phyloP scores from a whole-genome alignment of 2,888 invertebrate genomes.

The Trissoscelio sp. region DNA sequence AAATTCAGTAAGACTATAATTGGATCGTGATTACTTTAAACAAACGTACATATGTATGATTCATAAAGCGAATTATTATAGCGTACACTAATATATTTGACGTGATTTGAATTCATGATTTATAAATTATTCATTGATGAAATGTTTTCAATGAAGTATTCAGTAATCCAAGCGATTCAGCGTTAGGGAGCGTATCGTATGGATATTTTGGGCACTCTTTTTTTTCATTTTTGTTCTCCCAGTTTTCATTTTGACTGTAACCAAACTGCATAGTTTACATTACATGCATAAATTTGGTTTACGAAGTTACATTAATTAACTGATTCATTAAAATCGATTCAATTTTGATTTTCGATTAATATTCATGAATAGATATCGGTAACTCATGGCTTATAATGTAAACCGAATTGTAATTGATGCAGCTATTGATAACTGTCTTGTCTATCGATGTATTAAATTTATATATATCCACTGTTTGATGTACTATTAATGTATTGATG shows the following conservation, averaged over 20 bases:
- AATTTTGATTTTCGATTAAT: conserved; percentile 10
- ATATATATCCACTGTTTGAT: not conserved
- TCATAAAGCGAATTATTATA: not conserved
- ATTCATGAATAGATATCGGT: conserved; percentile 27
- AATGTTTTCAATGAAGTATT: conserved; percentile 32
- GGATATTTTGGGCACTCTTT: not conserved
- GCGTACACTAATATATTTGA: conserved; percentile 9
- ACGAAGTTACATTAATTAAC: conserved; percentile 8
- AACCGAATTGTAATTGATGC: conserved; percentile 25
- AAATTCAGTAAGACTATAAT: conserved; percentile 12
- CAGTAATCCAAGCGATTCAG: not conserved
- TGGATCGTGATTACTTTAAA: not conserved
- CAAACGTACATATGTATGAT: conserved; percentile 18
- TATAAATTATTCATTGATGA: conserved; percentile 34
- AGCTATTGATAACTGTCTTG: conserved; percentile 18
- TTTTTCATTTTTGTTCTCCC: not conserved
- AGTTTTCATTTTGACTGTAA: no score
- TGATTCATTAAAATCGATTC: conserved; percentile 25
- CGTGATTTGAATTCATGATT: conserved; percentile 7
- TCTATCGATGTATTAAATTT: conserved; percentile 13
- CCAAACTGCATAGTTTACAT: no score
- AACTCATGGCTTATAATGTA: conserved; percentile 3
- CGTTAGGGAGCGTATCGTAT: not conserved
- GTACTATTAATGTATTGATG: not conserved
- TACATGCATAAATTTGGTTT: not conserved